Evolutionary conservation across 2,888 invertebrate genomes (phyloP).

Genomic region (Callosobruchus maculatus): DNA sequence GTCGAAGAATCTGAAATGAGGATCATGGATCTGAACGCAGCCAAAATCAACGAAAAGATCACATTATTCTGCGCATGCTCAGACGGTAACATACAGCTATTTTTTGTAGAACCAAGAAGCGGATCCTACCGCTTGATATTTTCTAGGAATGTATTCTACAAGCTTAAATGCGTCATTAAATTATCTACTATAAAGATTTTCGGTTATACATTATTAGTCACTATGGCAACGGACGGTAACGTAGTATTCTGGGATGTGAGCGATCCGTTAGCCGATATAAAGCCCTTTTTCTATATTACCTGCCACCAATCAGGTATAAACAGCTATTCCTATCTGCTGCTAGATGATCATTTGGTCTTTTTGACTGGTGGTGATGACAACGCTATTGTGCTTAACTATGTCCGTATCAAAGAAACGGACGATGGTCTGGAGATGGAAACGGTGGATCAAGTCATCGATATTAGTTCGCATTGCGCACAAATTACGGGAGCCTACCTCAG

Average conservation of each 20-base stretch:
- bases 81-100: slow-evolving; percentile 64
- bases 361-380: slow-evolving; percentile 83
- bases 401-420: slow-evolving; percentile 23
- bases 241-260: slow-evolving; percentile 64
- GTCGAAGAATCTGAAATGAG: slow-evolving; percentile 67
- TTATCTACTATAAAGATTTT: slow-evolving; percentile 48
- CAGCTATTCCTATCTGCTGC: slow-evolving; percentile 53
- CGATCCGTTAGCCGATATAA: slow-evolving; percentile 17
- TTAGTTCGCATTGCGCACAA: slow-evolving; percentile 64
- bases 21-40: slow-evolving; percentile 66
- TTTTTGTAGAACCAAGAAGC: slow-evolving; percentile 37
- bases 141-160: slow-evolving; percentile 27
- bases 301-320: slow-evolving; percentile 79
- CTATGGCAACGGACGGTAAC: slow-evolving; percentile 70
- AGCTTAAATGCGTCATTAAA: slow-evolving; percentile 62
- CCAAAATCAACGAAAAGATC: slow-evolving; percentile 31
- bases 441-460: slow-evolving; percentile 23
- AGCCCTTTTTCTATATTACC: slow-evolving; percentile 47
- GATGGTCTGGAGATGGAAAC: slow-evolving; percentile 27
- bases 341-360: slow-evolving; percentile 53
- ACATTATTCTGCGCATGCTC: slow-evolving; percentile 68
- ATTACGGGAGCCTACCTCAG: slow-evolving; percentile 61
- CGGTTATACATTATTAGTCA: slow-evolving; percentile 52
- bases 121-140: slow-evolving; percentile 22
- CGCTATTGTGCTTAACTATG: slow-evolving; percentile 48